Evolutionary conservation across 2,888 invertebrate genomes (phyloP).

Genomic region (Protodeltote pygarga): DNA sequence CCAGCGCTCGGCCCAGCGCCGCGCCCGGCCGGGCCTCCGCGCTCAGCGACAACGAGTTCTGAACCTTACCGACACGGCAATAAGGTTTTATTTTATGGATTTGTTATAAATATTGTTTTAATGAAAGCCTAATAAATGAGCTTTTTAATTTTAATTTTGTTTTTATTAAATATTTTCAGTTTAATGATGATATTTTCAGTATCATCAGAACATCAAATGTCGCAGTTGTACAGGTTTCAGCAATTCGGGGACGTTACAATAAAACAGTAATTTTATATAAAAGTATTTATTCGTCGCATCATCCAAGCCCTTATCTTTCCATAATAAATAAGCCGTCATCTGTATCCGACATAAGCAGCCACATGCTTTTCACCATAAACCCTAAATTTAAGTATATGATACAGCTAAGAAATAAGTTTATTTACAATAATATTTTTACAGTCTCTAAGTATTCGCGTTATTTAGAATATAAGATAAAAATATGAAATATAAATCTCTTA

Average conservation of each 20-base stretch:
- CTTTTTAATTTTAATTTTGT: too few relatives aligned
- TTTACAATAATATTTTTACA: constrained; percentile 49
- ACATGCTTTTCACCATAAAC: constrained; percentile 19
- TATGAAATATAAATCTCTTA: constrained; percentile 8
- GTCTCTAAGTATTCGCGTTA: constrained; percentile 39
- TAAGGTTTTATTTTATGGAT: neutral
- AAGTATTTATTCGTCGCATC: constrained; percentile 49
- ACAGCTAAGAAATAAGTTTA: constrained; percentile 35
- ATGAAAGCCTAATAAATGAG: constrained; percentile 9
- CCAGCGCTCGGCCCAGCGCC: constrained; percentile 65
- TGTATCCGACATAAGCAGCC: constrained; percentile 21
- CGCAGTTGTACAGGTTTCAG: neutral
- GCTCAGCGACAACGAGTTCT: constrained; percentile 84
- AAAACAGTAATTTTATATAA: constrained; percentile 39
- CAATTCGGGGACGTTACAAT: constrained; percentile 2
- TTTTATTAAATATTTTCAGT: neutral
- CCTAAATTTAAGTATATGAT: constrained; percentile 33
- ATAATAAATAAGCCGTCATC: constrained; percentile 48
- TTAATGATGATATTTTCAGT: neutral
- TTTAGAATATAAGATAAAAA: constrained; percentile 15
- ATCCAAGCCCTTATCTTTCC: constrained; percentile 30
- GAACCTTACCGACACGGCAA: constrained; percentile 1
- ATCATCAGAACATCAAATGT: neutral
- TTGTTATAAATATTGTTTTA: neutral
- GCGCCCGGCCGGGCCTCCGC: constrained; percentile 65